phyloP scores from a whole-genome alignment of 2,888 invertebrate genomes.

The Eupithecia abbreviata region DNA sequence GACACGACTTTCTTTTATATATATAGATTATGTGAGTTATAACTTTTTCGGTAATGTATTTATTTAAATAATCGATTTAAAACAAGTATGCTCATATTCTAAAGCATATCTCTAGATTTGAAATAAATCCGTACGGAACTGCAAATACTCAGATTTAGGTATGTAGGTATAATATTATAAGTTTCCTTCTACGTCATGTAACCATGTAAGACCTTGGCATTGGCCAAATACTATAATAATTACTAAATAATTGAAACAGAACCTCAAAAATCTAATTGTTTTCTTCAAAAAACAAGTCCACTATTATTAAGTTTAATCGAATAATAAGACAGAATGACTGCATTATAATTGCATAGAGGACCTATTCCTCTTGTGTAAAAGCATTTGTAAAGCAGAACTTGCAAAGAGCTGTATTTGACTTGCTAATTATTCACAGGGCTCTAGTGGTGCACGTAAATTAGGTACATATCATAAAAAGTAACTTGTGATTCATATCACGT shows the following conservation, averaged over 20 bases:
- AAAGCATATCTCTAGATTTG: conserved; percentile 3
- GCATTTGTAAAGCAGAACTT: background rate
- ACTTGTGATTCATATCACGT: conserved; percentile 27
- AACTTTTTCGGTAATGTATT: too few relatives aligned
- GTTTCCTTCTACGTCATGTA: background rate
- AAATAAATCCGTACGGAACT: background rate
- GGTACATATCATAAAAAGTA: background rate
- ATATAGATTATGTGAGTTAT: too few relatives aligned
- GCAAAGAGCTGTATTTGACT: background rate
- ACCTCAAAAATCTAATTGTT: background rate
- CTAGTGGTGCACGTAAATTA: background rate
- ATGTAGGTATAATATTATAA: background rate
- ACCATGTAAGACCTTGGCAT: background rate
- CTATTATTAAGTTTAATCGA: background rate
- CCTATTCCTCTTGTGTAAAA: background rate
- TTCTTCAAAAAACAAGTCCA: background rate
- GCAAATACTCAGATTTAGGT: background rate
- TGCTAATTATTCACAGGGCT: background rate
- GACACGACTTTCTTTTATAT: too few relatives aligned
- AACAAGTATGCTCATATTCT: too few relatives aligned
- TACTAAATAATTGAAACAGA: background rate
- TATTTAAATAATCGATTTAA: too few relatives aligned
- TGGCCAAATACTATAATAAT: background rate
- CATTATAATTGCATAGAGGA: background rate
- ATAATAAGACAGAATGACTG: background rate